Base-by-base conservation (phyloP, 2,797 vertebrate genomes). In the Dendrocincla fuliginosa region DNA sequence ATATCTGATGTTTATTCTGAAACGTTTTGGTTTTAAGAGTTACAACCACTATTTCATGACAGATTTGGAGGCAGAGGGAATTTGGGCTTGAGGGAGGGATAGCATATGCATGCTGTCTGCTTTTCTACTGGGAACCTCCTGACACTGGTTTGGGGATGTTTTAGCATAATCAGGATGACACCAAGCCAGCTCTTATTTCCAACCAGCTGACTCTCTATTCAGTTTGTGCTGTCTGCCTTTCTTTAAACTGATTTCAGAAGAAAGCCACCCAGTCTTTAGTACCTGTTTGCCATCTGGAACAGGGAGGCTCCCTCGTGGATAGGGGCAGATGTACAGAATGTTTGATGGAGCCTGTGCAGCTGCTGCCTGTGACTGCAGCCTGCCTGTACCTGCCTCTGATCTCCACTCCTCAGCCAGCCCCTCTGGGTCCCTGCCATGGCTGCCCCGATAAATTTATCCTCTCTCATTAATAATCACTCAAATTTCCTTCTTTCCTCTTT, bases 271-370 rank as follows among this genome's bases (percentile, higher is more conserved):
- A 12, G 33, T 41, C 28, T 13, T 19, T 18, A 4, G 19, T 89
- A 95, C 90, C 91, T 91, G 79, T 65, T 63, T 74, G 83, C 91
- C 95, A 84, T 94, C 82, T 96, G 93, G 93, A 92, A 9, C 33
- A 35, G 1, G 15, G 15, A 23, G 28, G 44, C 35, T 96, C 81
- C 63, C 9, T 0, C 1, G 12, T 33, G 80, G 78, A 1, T 56
- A 19, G 77, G 28, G 75, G 65, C 78, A 76, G 75, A 56, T 76
- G 79, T 25, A 42, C 30, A 0, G 5, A 79, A 16, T 59, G 69
- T 19, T 57, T 56, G 63, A 63, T 69, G 75, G 55, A 68, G 63
- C 52, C 37, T 80, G 32, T 88, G 90, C 94, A 91, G 91, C 91
- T 96, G 95, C 87, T 92, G 65, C 44, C 76, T 37, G 8, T 39